Evolutionary conservation across 1,140 invertebrate species (phyloP), one percentile per base, ranked within the genome.

Genomic region (Carcinoscorpius rotundicauda): DNA sequence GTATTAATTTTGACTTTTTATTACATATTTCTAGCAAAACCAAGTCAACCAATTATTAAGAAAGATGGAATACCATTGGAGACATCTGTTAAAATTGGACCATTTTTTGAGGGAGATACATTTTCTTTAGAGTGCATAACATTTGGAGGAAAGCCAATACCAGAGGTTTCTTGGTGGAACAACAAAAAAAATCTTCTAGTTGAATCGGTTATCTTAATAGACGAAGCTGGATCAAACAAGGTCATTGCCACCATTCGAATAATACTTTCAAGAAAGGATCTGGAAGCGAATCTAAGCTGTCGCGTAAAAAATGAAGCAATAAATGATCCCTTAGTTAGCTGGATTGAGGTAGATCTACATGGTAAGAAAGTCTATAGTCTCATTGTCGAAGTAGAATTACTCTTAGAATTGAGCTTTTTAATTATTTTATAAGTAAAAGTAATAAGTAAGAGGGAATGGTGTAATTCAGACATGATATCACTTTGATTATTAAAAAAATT

Each of bases 201-300:
- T 48, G 51, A 60, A 57, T 9, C 58, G 8, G 49, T 51, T 50
- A 58, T n/a, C n/a, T 9, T 6, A 29, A 61, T 70, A 57, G 70
- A 71, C 10, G 71, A 74, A 61, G 80, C 83, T 71, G 86, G 84
- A 29, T 78, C 84, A 5, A 85, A 82, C 48, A 82, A 80, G 4
- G 83, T 82, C 60, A 82, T 79, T 52, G 85, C 84, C 64, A 80
- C 80, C 68, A 75, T 88, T 68, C 79, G 82, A 62, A 76, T 91
- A 70, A 83, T 82, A 58, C 79, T 93, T 61, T 83, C 85, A 48
- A 82, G 90, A 51, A 84, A 83, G 52, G 89, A 93, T 79, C 77
- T 93, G 67, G 84, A 82, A 3, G 82, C 86, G 8, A 82, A 83
- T 65, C 85, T 90, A 72, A 85, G 86, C 73, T 94, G 91, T 77